phyloP scores from a whole-genome alignment of 2,888 invertebrate species.

The Oligia strigilis region DNA sequence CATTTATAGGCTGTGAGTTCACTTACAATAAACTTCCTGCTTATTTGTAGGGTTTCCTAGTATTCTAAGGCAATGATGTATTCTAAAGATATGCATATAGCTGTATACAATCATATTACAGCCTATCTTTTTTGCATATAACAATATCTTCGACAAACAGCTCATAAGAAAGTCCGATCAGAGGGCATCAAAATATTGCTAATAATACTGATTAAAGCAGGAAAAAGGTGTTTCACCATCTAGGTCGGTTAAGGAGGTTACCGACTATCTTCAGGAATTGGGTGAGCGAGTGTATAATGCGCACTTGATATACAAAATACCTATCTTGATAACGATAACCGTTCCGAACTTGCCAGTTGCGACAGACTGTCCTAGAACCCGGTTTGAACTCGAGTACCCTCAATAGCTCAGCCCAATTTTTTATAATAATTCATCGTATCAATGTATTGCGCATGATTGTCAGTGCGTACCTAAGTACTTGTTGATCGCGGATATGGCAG shows the following conservation, averaged over 20 bases:
- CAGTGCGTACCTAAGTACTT: slow-evolving; percentile 25
- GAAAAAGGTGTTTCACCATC: slow-evolving; percentile 74
- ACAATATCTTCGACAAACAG: slow-evolving; percentile 14
- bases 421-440: slow-evolving; percentile 72
- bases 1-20: not conserved
- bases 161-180: slow-evolving; percentile 39
- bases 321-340: slow-evolving; percentile 75
- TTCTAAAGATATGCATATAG: not conserved
- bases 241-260: slow-evolving; percentile 79
- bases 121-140: not conserved
- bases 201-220: slow-evolving; percentile 63
- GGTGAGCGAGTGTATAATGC: slow-evolving; percentile 73
- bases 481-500: slow-evolving; percentile 50
- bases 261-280: slow-evolving; percentile 73
- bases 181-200: slow-evolving; percentile 37
- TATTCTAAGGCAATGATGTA: slow-evolving; percentile 1
- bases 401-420: slow-evolving; percentile 80
- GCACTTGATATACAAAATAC: slow-evolving; percentile 79
- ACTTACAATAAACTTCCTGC: not conserved
- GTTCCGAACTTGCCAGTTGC: slow-evolving; percentile 82
- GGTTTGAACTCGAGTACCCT: slow-evolving; percentile 85
- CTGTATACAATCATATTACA: not conserved
- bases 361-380: slow-evolving; percentile 88
- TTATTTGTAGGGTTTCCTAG: slow-evolving; percentile 7
- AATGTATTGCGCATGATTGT: slow-evolving; percentile 64